phyloP scores from a whole-genome alignment of 2,113 vertebrate genomes.

The Ailurus styani region DNA sequence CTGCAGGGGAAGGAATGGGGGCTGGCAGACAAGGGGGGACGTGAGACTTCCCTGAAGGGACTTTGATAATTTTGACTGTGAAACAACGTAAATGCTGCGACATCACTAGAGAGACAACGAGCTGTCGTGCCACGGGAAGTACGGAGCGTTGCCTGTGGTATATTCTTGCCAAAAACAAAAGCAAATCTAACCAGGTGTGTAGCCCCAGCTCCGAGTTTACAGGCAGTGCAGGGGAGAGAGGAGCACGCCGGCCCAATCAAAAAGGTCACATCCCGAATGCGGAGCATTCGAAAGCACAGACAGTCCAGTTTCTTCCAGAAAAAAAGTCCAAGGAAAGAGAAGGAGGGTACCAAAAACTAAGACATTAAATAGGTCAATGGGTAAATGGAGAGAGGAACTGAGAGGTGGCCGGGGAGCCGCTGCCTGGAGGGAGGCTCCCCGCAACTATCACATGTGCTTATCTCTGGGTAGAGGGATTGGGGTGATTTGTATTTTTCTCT shows the following conservation, averaged over 20 bases:
- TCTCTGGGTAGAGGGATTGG: fast-evolving
- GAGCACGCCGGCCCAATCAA: not conserved
- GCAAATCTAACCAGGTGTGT: fast-evolving
- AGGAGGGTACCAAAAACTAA: no score
- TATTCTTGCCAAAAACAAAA: not conserved
- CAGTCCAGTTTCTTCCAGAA: not conserved
- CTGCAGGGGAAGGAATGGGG: fast-evolving
- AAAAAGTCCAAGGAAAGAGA: not conserved
- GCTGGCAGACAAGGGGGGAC: fast-evolving
- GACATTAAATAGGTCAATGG: no score
- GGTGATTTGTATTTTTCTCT: not conserved
- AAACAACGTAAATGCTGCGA: not conserved
- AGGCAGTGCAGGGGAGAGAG: fast-evolving
- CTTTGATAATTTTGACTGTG: not conserved
- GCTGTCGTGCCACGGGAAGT: not conserved
- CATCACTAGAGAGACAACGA: not conserved
- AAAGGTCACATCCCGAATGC: fast-evolving
- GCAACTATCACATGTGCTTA: not conserved
- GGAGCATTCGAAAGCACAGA: not conserved
- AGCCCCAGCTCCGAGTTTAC: not conserved
- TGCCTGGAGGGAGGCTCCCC: not conserved
- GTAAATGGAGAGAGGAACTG: fast-evolving
- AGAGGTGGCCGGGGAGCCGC: fast-evolving
- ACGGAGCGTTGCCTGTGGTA: not conserved
- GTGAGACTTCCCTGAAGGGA: fast-evolving